Evolutionary conservation across 2,888 invertebrate species (phyloP), one percentile per base, ranked within the genome.

Genomic region (Andricus curvator): DNA sequence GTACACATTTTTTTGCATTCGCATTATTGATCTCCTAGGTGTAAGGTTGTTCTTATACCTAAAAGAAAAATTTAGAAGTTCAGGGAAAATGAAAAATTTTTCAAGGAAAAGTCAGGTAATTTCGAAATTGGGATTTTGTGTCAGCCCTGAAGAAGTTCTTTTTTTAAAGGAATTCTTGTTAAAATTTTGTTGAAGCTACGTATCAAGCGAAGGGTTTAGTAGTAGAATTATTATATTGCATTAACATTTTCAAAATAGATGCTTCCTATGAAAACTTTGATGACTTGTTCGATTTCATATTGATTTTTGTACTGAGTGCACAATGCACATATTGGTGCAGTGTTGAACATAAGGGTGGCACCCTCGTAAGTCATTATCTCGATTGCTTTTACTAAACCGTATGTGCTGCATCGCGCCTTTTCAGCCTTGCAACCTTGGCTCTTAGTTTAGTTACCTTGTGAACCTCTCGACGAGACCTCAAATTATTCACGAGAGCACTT

Each of bases 401-500:
- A 56, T 60, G 37, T n/a, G 37, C 56, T 74, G 48, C 22, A 44
- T 11, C 5, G 29, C 44, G 11, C 44, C 56, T 74, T 22, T 56
- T 33, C 56, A 74, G 60, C 74, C 74, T 74, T 74, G 74, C n/a
- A 60, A 74, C 74, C 56, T 74, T 74, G 74, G 33, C 56, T 74
- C 56, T 56, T n/a, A n/a, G 29, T 70, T 37, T 33, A 33, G 56
- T 56, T 74, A 29, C n/a, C 74, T 74, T 74, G n/a, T 56, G 56
- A 74, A 74, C 74, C 56, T 74, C 56, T 74, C 51, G 37, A 37
- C 56, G n/a, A 74, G 33, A 33, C 56, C 37, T 60, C 5, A 37
- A 74, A 74, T 74, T 74, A 74, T 74, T 74, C 74, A 56, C n/a
- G 37, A 74, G n/a, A n/a, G 74, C 56, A 74, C 56, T 74, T 33